Evolutionary conservation across 2,113 vertebrate genomes (phyloP).

Genomic region (Pitta sordida): DNA sequence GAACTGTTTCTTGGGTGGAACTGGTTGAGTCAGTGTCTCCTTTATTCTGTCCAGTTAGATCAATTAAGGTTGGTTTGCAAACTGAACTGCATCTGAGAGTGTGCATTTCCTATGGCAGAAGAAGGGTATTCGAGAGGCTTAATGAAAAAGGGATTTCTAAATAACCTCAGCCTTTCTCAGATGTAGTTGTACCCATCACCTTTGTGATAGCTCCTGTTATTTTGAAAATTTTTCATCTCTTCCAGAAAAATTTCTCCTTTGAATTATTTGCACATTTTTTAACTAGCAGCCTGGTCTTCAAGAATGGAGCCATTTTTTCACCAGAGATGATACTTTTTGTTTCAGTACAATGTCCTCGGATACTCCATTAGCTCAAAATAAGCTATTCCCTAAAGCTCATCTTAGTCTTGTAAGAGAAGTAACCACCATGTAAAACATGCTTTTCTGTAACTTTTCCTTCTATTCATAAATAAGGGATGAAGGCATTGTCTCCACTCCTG

Average conservation of each 20-base stretch:
- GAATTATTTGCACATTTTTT: background rate
- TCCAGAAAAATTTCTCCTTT: background rate
- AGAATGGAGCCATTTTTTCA: background rate
- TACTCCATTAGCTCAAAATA: background rate
- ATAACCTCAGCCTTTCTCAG: background rate
- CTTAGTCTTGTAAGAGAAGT: background rate
- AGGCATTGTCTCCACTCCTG: background rate
- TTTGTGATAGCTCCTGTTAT: background rate
- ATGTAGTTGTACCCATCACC: background rate
- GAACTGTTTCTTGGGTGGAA: background rate
- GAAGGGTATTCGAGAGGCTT: background rate
- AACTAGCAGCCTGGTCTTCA: background rate
- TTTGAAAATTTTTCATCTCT: background rate
- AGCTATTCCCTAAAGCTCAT: background rate
- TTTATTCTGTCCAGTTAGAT: background rate
- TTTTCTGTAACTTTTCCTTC: background rate
- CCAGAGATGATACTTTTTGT: background rate
- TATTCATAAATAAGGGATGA: background rate
- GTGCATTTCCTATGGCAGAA: background rate
- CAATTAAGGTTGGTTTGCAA: background rate
- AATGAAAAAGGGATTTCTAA: background rate
- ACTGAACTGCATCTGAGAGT: background rate
- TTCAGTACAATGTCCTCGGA: background rate
- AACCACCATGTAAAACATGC: conserved; percentile 12
- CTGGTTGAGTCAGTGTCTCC: background rate